These are phyloP conservation scores for Lynx canadensis DNA, from an alignment of 2,113 vertebrate genomes.

Conservation along the genomic window DNA sequence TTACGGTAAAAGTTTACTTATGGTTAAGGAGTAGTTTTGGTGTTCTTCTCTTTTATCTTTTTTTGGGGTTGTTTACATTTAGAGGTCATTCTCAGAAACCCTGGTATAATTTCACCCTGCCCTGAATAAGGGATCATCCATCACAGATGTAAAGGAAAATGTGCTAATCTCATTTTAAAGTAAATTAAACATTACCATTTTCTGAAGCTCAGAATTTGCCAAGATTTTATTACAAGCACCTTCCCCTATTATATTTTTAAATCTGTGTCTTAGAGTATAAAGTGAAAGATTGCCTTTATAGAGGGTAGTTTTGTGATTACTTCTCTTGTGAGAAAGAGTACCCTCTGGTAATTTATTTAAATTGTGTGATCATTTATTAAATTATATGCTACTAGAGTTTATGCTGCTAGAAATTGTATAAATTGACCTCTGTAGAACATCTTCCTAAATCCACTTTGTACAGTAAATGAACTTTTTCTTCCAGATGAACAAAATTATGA, in stretches of 20 bases:
- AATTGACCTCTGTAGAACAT: neutral
- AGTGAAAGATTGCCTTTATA: neutral
- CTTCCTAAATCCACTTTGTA: neutral
- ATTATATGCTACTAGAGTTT: neutral
- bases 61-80: neutral
- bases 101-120: neutral
- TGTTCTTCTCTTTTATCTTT: neutral
- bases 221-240: neutral
- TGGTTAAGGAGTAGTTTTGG: neutral
- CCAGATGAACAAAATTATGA: neutral
- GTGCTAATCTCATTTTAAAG: conserved; percentile 27
- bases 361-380: conserved; percentile 10
- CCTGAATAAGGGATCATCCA: neutral
- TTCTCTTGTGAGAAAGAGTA: neutral
- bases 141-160: conserved; percentile 26
- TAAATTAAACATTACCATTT: conserved; percentile 4
- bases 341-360: neutral
- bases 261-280: neutral
- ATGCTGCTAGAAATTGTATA: neutral
- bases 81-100: conserved; percentile 25
- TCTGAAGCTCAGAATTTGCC: conserved; percentile 33
- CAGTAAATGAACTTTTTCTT: neutral
- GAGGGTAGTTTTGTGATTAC: neutral
- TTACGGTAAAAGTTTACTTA: neutral
- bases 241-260: neutral